Conservation (phyloP, 35 echinoderm and acorn worm species). For the Lytechinus pictus region DNA sequence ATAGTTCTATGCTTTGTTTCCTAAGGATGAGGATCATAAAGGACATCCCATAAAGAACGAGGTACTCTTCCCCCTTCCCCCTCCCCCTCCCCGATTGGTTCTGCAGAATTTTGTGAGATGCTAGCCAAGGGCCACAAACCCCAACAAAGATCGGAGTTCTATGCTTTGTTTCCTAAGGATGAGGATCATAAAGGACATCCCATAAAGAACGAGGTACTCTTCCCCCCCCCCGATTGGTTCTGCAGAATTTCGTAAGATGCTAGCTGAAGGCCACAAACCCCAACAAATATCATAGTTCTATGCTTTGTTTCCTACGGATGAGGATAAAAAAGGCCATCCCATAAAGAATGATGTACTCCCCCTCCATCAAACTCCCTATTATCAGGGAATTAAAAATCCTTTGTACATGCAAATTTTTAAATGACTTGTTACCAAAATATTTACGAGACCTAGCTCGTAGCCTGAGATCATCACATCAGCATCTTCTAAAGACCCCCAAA, state of each 20-base stretch:
- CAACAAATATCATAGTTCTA: conserved; percentile 10
- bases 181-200: conserved; percentile 24
- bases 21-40: conserved; percentile 22
- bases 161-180: conserved; percentile 22
- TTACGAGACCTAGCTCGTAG: too few relatives aligned
- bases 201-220: conserved; percentile 2
- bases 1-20: conserved; percentile 24
- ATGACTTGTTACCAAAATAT: too few relatives aligned
- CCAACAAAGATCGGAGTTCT: not conserved
- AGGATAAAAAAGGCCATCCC: conserved; percentile 1
- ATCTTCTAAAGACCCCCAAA: too few relatives aligned
- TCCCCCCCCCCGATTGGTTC: not conserved
- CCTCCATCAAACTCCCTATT: too few relatives aligned
- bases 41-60: conserved; percentile 15
- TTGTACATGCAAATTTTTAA: too few relatives aligned
- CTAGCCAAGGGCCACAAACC: not conserved
- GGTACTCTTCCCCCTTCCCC: too few relatives aligned
- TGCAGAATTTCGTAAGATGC: conserved; percentile 12
- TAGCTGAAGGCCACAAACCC: not conserved
- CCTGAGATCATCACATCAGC: too few relatives aligned
- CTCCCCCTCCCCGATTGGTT: not conserved
- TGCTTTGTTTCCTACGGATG: conserved; percentile 18
- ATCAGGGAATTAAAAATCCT: too few relatives aligned
- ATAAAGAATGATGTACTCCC: conserved; percentile 24
- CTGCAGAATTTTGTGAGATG: conserved; percentile 12